These are phyloP conservation scores for Sarcophaga carnaria DNA, from an alignment of 2,888 invertebrate species.

Conservation along the genomic window DNA sequence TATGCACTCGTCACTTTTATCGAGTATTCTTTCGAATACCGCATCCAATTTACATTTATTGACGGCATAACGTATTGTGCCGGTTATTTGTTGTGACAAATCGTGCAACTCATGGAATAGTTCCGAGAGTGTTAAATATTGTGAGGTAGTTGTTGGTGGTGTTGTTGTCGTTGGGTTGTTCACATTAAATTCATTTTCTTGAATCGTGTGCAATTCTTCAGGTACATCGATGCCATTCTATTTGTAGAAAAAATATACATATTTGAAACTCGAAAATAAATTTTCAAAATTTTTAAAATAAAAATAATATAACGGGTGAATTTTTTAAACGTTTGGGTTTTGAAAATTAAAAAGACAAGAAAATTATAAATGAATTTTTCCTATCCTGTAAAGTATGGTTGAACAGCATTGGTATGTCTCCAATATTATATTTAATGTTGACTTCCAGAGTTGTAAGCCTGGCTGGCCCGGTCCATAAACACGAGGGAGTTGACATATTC, in stretches of 20 bases:
- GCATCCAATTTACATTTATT: constrained; percentile 80
- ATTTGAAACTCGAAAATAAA: too few species aligned
- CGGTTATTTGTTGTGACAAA: constrained; percentile 71
- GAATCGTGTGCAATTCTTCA: constrained; percentile 35
- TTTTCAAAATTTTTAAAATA: constrained; percentile 21
- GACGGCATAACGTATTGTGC: constrained; percentile 76
- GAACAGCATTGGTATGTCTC: too few species aligned
- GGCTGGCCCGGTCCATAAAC: too few species aligned
- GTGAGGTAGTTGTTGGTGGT: constrained; percentile 53
- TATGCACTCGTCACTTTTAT: constrained; percentile 72
- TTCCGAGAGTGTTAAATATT: constrained; percentile 71
- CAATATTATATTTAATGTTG: too few species aligned
- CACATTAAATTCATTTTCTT: constrained; percentile 13
- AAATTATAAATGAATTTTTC: too few species aligned
- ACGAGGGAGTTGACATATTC: too few species aligned
- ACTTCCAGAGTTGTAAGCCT: too few species aligned
- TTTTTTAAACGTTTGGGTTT: too few species aligned
- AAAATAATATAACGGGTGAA: too few species aligned
- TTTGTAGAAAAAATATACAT: background rate
- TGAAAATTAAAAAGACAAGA: too few species aligned
- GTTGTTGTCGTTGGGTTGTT: background rate
- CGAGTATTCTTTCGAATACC: constrained; percentile 80
- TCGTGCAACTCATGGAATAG: constrained; percentile 74
- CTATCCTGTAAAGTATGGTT: too few species aligned
- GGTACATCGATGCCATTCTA: constrained; percentile 63